Percentiles rank a stretch among this genome's conserved stretches.
Conservation (phyloP, 2,888 invertebrate species). For the Acanthococcus lagerstroemiae region DNA sequence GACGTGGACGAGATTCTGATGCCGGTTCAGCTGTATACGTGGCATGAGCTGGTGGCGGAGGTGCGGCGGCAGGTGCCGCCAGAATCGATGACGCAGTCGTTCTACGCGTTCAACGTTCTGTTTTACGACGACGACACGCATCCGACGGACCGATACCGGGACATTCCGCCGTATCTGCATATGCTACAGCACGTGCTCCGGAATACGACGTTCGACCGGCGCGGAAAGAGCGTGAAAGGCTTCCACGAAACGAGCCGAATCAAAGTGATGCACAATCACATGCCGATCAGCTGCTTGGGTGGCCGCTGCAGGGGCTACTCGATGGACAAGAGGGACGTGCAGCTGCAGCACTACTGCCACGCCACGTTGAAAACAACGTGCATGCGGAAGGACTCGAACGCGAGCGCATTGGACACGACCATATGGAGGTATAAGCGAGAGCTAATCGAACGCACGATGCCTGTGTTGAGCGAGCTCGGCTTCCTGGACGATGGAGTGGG, state of each 20-base stretch:
- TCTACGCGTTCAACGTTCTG: no score
- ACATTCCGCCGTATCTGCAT: background rate
- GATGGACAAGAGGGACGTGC: background rate
- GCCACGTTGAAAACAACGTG: no score
- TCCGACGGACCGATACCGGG: background rate
- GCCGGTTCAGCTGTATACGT: background rate
- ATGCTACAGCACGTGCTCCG: background rate
- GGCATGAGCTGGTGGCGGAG: background rate
- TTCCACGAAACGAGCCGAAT: background rate
- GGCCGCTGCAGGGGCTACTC: background rate
- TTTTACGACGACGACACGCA: background rate
- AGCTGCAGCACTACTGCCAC: background rate
- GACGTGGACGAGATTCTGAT: background rate
- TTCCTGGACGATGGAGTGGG: no score
- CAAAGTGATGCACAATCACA: background rate
- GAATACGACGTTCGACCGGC: background rate
- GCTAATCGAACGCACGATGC: background rate
- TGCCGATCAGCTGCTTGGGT: background rate
- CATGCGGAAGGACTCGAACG: background rate
- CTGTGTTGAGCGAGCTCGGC: background rate
- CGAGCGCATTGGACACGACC: background rate
- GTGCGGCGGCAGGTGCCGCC: no score
- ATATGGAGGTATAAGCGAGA: background rate
- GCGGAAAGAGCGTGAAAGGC: no score
- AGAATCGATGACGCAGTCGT: no score